These are phyloP conservation scores for Tachysurus vachellii DNA, from an alignment of 2,113 vertebrate genomes.

Conservation along the genomic window DNA sequence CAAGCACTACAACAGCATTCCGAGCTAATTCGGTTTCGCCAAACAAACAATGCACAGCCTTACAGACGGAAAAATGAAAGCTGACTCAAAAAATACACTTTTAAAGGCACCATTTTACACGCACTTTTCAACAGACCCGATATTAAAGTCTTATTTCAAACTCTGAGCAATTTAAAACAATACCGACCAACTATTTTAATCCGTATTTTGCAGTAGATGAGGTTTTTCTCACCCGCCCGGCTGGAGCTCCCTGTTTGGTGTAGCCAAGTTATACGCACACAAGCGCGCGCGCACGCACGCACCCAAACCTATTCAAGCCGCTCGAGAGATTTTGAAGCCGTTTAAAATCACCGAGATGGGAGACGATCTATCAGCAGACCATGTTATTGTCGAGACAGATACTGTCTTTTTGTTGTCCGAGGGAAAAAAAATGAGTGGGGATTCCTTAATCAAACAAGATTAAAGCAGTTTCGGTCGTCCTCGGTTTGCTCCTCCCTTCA, in stretches of 20 bases:
- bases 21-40: neutral
- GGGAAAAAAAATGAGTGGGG: neutral
- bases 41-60: conserved; percentile 1
- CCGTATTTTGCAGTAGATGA: neutral
- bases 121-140: neutral
- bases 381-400: neutral
- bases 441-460: neutral
- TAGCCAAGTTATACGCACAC: neutral
- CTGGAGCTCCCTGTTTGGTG: conserved; percentile 23
- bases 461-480: conserved; percentile 24
- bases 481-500: conserved; percentile 51
- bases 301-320: conserved; percentile 16
- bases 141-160: neutral
- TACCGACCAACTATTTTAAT: neutral
- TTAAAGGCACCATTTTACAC: neutral
- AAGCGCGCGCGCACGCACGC: neutral
- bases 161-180: neutral
- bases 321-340: conserved; percentile 15
- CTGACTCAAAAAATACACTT: neutral
- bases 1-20: neutral
- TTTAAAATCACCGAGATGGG: neutral
- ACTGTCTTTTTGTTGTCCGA: neutral
- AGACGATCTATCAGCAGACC: neutral
- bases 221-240: conserved; percentile 39
- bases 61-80: neutral